Conservation (phyloP, 2,113 vertebrate genomes). For the Amphiprion ocellaris region DNA sequence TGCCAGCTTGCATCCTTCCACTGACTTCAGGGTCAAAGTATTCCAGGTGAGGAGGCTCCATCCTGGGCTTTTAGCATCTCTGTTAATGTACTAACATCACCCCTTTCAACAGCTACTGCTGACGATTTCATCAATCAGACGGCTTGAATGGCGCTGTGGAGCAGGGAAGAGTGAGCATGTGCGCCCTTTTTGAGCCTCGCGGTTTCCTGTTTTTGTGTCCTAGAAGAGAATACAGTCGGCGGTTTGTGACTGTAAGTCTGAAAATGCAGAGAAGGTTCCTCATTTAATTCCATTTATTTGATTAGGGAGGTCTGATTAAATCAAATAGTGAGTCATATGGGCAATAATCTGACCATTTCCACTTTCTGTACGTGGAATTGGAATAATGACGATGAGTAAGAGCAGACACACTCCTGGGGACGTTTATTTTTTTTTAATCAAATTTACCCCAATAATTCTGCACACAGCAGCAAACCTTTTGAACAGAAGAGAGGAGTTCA, state of each 20-base stretch:
- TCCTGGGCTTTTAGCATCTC: slow-evolving; percentile 25
- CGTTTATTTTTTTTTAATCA: background rate
- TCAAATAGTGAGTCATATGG: background rate
- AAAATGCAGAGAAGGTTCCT: background rate
- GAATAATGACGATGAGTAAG: slow-evolving; percentile 11
- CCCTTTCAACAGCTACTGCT: slow-evolving; percentile 14
- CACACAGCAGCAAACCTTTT: background rate
- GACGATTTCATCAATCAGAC: slow-evolving; percentile 33
- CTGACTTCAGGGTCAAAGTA: background rate
- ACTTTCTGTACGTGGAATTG: background rate
- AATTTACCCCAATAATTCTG: background rate
- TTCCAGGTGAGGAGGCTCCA: slow-evolving; percentile 20
- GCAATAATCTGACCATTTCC: slow-evolving; percentile 11
- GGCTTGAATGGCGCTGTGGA: slow-evolving; percentile 12
- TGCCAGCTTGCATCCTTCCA: background rate
- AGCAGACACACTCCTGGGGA: background rate
- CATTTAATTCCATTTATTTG: slow-evolving; percentile 18
- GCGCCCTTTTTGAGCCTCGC: background rate
- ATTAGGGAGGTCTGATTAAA: slow-evolving; percentile 2
- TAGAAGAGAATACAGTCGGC: background rate
- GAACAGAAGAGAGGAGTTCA: background rate
- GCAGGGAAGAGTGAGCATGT: background rate
- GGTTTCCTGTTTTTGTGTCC: slow-evolving; percentile 25
- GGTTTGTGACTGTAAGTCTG: background rate
- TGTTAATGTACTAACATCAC: slow-evolving; percentile 55